These are phyloP conservation scores for Centropristis striata DNA, from an alignment of 2,113 vertebrate species.

Conservation along the genomic window DNA sequence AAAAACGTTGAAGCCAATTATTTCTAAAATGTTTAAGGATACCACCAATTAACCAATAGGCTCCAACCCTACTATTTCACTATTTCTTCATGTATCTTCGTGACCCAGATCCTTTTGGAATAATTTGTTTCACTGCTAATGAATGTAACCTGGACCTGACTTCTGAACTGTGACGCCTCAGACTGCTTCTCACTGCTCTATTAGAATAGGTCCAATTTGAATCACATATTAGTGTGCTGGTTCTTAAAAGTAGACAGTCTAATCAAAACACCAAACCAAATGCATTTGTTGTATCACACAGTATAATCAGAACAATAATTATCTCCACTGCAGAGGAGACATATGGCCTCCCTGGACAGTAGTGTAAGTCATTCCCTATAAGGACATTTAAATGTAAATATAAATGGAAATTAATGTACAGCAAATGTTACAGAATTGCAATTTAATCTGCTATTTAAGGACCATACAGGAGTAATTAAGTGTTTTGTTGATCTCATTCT, in stretches of 20 bases:
- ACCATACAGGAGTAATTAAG: slow-evolving; percentile 7
- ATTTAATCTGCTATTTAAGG: slow-evolving; percentile 8
- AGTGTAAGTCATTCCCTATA: neutral
- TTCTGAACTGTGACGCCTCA: slow-evolving; percentile 2
- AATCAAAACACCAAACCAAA: neutral
- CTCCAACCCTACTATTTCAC: neutral
- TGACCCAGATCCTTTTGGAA: slow-evolving; percentile 35
- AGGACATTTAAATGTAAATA: neutral
- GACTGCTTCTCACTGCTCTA: slow-evolving; percentile 8
- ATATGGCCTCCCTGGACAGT: neutral
- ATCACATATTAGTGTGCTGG: neutral
- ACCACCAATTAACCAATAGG: neutral
- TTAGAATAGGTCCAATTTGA: neutral
- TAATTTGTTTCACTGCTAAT: slow-evolving; percentile 42
- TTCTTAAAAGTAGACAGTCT: neutral
- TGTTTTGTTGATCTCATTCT: slow-evolving; percentile 25
- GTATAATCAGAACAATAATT: neutral
- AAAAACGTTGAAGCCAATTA: slow-evolving; percentile 5
- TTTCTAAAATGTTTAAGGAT: slow-evolving; percentile 1
- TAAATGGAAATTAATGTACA: slow-evolving; percentile 17
- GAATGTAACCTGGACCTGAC: slow-evolving; percentile 33
- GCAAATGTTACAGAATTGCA: slow-evolving; percentile 13
- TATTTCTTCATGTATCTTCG: neutral
- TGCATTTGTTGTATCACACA: neutral
- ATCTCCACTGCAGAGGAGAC: slow-evolving; percentile 8